Percentiles rank a stretch among this genome's conserved stretches.
Evolutionary conservation across 2,888 invertebrate genomes (phyloP).

Genomic region (Rhopalosiphum nymphaeae): DNA sequence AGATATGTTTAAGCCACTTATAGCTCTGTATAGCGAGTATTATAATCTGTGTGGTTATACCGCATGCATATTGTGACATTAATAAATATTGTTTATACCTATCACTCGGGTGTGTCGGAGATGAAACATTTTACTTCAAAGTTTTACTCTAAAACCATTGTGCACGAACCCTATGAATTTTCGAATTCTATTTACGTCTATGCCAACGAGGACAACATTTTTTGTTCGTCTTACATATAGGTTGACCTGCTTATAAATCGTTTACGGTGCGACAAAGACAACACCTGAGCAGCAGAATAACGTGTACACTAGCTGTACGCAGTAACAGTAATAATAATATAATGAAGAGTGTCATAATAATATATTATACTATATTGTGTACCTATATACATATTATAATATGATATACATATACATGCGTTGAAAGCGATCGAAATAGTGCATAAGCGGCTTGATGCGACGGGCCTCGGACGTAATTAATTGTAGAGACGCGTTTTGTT

Average conservation of each 20-base stretch:
- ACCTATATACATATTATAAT: neutral
- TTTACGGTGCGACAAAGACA: neutral
- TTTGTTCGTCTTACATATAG: neutral
- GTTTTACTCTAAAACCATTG: neutral
- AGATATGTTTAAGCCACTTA: neutral
- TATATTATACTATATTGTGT: neutral
- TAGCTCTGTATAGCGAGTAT: neutral
- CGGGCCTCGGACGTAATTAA: constrained; percentile 8
- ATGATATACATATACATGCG: neutral
- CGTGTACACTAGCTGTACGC: neutral
- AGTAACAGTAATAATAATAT: neutral
- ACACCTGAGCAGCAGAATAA: neutral
- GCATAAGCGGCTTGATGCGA: neutral
- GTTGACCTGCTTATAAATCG: neutral
- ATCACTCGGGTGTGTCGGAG: neutral
- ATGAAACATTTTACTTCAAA: neutral
- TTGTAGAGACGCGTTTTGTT: constrained; percentile 51
- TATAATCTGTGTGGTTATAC: neutral
- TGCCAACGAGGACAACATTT: neutral
- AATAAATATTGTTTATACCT: neutral
- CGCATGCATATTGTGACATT: neutral
- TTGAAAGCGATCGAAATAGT: neutral
- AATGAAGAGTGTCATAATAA: constrained; percentile 4
- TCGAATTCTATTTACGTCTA: neutral
- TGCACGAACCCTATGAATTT: neutral